Percentiles rank a stretch among this genome's conserved stretches.
These are phyloP conservation scores for Mungos mungo DNA, from an alignment of 2,113 vertebrate genomes.

Conservation along the genomic window DNA sequence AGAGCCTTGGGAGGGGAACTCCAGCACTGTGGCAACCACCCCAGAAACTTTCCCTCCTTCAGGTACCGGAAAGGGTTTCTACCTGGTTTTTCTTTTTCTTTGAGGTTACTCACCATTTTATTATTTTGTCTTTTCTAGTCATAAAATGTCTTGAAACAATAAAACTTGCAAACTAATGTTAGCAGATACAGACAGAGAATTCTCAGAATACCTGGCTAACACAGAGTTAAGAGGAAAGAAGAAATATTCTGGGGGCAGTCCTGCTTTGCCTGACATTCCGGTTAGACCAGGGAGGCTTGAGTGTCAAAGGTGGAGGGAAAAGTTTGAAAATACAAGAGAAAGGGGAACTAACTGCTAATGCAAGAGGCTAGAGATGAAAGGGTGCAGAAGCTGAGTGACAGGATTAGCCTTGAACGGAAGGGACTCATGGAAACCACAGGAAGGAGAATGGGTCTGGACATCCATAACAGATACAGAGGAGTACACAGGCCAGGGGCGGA, in stretches of 20 bases:
- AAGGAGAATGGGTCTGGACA: background rate
- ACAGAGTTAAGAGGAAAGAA: slow-evolving; percentile 15
- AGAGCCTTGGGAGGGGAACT: slow-evolving; percentile 71
- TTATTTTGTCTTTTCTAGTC: slow-evolving; percentile 40
- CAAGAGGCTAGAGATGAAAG: background rate
- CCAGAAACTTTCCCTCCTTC: slow-evolving; percentile 80
- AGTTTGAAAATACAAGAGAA: background rate
- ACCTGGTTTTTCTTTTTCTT: background rate
- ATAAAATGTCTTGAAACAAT: slow-evolving; percentile 31
- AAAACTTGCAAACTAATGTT: slow-evolving; percentile 28
- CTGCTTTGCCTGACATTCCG: background rate
- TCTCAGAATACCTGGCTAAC: slow-evolving; percentile 27
- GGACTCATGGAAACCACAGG: background rate
- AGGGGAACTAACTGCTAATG: background rate
- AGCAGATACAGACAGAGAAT: background rate
- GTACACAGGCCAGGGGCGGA: background rate
- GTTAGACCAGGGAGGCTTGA: background rate
- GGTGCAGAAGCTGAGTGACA: background rate
- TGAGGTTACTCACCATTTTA: background rate
- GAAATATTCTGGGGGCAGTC: slow-evolving; percentile 1
- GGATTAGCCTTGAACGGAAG: slow-evolving; percentile 23
- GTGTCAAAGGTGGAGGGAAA: background rate
- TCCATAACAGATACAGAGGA: background rate
- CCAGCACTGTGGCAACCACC: slow-evolving; percentile 78
- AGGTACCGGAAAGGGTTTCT: slow-evolving; percentile 76